phyloP scores from a whole-genome alignment of 2,888 invertebrate genomes.

The Hedychridium roseum region DNA sequence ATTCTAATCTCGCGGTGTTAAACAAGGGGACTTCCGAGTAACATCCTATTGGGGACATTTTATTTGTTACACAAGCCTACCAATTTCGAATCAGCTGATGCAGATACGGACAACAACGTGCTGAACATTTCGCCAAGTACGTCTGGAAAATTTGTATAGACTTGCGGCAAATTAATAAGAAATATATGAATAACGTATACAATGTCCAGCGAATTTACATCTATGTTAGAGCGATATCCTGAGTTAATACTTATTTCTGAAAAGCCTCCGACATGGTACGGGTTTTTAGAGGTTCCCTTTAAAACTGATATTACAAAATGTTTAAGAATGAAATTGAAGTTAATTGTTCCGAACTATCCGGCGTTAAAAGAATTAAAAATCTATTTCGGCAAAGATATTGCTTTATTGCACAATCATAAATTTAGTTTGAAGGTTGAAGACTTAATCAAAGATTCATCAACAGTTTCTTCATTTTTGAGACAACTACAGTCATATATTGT shows the following conservation, averaged over 20 bases:
- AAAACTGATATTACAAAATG: slow-evolving; percentile 20
- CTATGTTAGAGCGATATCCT: slow-evolving; percentile 47
- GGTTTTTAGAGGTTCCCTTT: slow-evolving; percentile 40
- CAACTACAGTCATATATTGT: slow-evolving; percentile 46
- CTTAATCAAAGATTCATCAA: slow-evolving; percentile 33
- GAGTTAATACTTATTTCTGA: slow-evolving; percentile 48
- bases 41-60: no score
- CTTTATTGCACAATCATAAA: slow-evolving; percentile 28
- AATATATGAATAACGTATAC: no score
- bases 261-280: slow-evolving; percentile 50
- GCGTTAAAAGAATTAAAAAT: slow-evolving; percentile 37
- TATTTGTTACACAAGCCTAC: no score
- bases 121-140: no score
- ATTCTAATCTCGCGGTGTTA: no score
- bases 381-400: slow-evolving; percentile 46
- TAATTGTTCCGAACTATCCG: slow-evolving; percentile 53
- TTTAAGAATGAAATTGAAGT: slow-evolving; percentile 44
- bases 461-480: slow-evolving; percentile 46
- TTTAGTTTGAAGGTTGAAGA: slow-evolving; percentile 36
- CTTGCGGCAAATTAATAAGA: no score
- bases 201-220: slow-evolving; percentile 14
- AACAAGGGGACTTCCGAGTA: no score
- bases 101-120: no score
- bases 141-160: no score
- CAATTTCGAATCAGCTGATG: no score